Evolutionary conservation across 2,113 vertebrate species (phyloP), one percentile per base, ranked within the genome.

Genomic region (Cynoglossus semilaevis): DNA sequence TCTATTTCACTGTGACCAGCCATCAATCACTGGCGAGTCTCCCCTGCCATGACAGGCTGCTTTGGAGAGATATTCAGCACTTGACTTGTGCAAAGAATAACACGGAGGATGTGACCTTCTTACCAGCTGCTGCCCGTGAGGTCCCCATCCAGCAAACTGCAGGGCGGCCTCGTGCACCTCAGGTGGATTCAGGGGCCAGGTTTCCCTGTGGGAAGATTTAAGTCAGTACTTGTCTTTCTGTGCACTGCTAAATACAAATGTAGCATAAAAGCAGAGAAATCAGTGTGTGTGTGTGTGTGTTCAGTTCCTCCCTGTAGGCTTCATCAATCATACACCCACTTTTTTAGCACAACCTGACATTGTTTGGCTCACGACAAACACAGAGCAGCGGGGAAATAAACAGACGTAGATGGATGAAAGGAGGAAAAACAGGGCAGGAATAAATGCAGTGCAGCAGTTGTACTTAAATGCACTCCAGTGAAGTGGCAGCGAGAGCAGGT

Each of bases 91-190:
- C 56, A 41, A 29, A 48, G 41, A 37, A 49, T 66, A 55, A 68
- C 61, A 51, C 68, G 41, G 1, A 63, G 46, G n/a, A 60, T 46
- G 5, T 4, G 40, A 55, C 47, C 66, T 37, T 73, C 94, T 96
- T 91, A 98, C 97, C 94, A 99, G 90, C 87, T 98, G 96, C 75
- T 98, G 94, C 61, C 92, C 96, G 72, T 91, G 93, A 0, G 95
- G 93, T 49, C 97, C 96, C 97, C 97, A 99, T 72, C 94, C 96
- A 9, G 97, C 97, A 19, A 93, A 99, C 80, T 97, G 96, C 73
- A 99, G 92, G 45, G 91, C 90, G 11, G 93, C 91, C 12, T 93
- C 92, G 71, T 88, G 91, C 83, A 96, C 96, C 80, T 98, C 96
- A 1, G 95, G 94, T 22, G 96, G 94, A 52, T 92, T 94, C 74